Evolutionary conservation across 1,140 invertebrate genomes (phyloP), one percentile per base, ranked within the genome.

Genomic region (Pseudomyrmex gracilis): DNA sequence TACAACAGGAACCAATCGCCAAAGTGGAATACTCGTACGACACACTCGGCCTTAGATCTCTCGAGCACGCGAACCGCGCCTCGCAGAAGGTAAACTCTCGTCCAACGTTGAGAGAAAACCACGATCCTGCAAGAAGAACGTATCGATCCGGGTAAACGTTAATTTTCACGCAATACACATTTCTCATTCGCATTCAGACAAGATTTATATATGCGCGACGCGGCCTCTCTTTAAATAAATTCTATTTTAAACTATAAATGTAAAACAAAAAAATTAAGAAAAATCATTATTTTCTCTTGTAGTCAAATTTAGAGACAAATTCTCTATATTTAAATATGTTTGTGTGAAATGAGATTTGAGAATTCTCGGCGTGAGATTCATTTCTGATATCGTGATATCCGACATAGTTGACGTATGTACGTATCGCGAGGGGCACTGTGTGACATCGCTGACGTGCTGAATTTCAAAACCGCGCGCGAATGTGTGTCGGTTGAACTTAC

Each of bases 1-100:
- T 93, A 87, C 22, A 94, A 80, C 7, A 95, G 68, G 71, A 95
- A 94, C 94, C 94, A 95, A 84, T 95, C 94, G 57, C 94, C 93
- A 51, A 93, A 93, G 85, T 87, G 76, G 70, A 92, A 87, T 63
- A 45, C 70, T 63, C 63, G 80, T n/a, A 90, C 89, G 57, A 90
- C 77, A 77, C 68, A 84, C 55, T 88, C 85, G n/a, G 88, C 87
- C 70, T 89, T 87, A 73, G 85, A 83, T 73, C 76, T 85, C 20
- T 84, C 73, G 60, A 92, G 63, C 13, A 85, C 82, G 83, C 95
- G 91, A 34, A 95, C 91, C 73, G 95, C 95, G 7, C 95, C 94
- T 82, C 95, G 95, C 22, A 97, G 92, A 77, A 96, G 92, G 83
- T 95, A 94, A 61, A 94, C 92, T 47, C 96, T 93, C 20, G 95